These are phyloP conservation scores for Syngnathoides biaculeatus DNA, from an alignment of 2,113 vertebrate species.

Conservation along the genomic window DNA sequence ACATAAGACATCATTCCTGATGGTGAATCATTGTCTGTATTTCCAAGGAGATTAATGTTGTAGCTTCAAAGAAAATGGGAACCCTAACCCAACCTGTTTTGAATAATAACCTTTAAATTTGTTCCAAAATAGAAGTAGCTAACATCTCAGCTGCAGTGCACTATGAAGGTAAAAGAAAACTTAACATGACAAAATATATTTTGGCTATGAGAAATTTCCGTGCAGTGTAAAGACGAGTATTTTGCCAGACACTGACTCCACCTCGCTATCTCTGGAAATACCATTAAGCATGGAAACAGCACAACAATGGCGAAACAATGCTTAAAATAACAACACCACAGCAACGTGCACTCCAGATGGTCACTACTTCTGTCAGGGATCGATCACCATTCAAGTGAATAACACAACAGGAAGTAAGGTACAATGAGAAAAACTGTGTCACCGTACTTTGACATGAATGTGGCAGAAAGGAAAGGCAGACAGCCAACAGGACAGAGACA, in stretches of 20 bases:
- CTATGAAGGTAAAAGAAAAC: conserved; percentile 10
- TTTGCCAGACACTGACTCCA: conserved; percentile 43
- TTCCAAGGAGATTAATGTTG: background rate
- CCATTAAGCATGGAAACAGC: conserved; percentile 19
- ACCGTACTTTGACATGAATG: conserved; percentile 21
- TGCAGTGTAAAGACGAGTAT: conserved; percentile 22
- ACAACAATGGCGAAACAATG: conserved; percentile 39
- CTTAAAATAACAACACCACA: conserved; percentile 39
- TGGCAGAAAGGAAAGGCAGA: conserved; percentile 50
- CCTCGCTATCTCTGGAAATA: conserved; percentile 24
- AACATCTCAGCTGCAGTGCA: conserved; percentile 24
- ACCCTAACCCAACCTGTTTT: conserved; percentile 13
- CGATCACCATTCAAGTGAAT: conserved; percentile 25
- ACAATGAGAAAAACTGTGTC: conserved; percentile 34
- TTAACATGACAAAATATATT: conserved; percentile 33
- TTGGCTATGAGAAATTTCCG: conserved; percentile 33
- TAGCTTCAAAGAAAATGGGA: conserved; percentile 13
- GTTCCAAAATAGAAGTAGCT: conserved; percentile 42
- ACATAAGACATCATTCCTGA: background rate
- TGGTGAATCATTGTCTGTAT: background rate
- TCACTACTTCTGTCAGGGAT: conserved; percentile 23
- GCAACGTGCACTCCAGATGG: conserved; percentile 41
- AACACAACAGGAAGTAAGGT: conserved; percentile 63
- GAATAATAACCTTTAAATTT: conserved; percentile 38
- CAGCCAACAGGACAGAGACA: conserved; percentile 47